These are phyloP conservation scores for Lamprologus speciosus DNA, from an alignment of 2,113 vertebrate genomes.

Conservation along the genomic window DNA sequence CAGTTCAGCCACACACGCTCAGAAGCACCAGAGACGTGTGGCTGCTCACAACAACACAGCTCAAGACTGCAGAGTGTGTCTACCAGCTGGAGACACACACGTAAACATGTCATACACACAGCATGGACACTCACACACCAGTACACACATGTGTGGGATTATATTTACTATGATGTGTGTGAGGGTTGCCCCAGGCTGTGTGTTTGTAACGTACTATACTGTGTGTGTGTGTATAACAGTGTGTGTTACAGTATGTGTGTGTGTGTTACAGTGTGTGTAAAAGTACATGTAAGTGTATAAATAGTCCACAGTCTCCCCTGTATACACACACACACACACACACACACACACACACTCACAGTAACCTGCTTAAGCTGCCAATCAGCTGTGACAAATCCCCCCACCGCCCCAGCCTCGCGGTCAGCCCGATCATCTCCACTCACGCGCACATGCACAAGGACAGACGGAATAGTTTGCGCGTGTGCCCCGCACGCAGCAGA, in stretches of 20 bases:
- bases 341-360: neutral
- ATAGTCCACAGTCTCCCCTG: slow-evolving; percentile 28
- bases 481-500: neutral
- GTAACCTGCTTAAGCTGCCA: slow-evolving; percentile 47
- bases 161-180: neutral
- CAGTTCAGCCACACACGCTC: neutral
- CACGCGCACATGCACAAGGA: neutral
- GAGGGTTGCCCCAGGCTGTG: neutral
- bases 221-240: neutral
- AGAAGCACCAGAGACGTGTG: neutral
- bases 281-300: slow-evolving; percentile 41
- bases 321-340: neutral
- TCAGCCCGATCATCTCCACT: neutral
- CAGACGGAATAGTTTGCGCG: neutral
- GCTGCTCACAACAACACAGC: neutral
- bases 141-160: neutral
- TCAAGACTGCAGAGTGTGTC: neutral
- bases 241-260: neutral
- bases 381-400: slow-evolving; percentile 20
- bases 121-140: neutral
- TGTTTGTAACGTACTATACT: neutral
- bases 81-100: neutral
- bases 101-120: neutral
- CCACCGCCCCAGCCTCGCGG: neutral
- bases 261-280: neutral